A percentile compares a stretch with the other conserved stretches of the same genome.
phyloP scores from a whole-genome alignment of 2,797 vertebrate genomes.

The Hypotaenidia okinawae region DNA sequence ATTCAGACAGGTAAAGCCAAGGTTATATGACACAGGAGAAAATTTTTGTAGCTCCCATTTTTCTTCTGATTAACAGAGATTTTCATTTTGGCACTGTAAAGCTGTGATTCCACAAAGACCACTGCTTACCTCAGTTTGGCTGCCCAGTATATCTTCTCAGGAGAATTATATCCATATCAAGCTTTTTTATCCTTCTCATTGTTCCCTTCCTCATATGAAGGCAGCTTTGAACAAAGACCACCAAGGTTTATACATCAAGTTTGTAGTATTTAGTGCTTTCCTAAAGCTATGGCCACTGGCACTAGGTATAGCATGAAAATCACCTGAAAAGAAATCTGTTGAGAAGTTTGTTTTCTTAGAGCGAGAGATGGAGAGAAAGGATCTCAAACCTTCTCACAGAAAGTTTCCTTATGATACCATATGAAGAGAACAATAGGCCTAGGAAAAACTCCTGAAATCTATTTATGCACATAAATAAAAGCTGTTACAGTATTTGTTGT shows the following conservation, averaged over 20 bases:
- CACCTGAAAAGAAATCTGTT: neutral
- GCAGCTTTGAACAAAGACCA: neutral
- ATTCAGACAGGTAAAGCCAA: neutral
- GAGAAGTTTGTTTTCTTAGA: too few species aligned
- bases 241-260: neutral
- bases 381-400: too few species aligned
- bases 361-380: too few species aligned
- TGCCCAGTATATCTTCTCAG: neutral
- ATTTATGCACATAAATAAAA: neutral
- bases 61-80: slow-evolving; percentile 6
- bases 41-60: neutral
- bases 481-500: neutral
- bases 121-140: neutral
- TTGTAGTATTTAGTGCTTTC: neutral
- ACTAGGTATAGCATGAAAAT: neutral
- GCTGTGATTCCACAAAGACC: neutral
- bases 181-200: neutral
- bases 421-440: accelerated
- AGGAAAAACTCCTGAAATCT: neutral
- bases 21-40: neutral
- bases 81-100: neutral
- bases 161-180: neutral
- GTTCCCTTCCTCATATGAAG: neutral
- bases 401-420: too few species aligned
- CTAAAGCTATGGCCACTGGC: neutral